A percentile compares a stretch with the other conserved stretches of the same genome.
Evolutionary conservation across 2,888 invertebrate genomes (phyloP).

Genomic region (Sympetrum striolatum): DNA sequence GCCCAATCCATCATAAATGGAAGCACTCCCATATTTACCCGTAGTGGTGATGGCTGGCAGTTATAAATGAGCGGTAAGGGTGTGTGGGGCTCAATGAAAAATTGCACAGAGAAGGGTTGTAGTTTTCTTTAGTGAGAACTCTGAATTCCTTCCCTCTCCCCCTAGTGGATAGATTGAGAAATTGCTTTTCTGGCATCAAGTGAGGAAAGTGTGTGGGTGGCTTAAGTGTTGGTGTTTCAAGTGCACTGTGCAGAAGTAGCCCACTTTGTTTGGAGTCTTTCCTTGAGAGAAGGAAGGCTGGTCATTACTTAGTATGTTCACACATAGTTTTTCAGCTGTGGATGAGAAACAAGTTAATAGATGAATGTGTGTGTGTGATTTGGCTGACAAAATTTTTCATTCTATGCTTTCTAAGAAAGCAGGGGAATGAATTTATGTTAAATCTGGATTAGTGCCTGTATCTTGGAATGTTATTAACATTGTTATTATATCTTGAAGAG

Average conservation of each 20-base stretch:
- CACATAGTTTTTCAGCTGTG: conserved; percentile 41
- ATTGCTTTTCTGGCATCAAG: conserved; percentile 35
- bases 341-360: conserved; percentile 32
- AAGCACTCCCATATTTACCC: not conserved
- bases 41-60: conserved; percentile 42
- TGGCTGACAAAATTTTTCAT: conserved; percentile 33
- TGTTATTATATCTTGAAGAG: conserved; percentile 32
- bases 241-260: not conserved
- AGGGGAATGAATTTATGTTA: conserved; percentile 23
- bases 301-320: conserved; percentile 40
- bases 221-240: conserved; percentile 23
- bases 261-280: conserved; percentile 18
- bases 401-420: conserved; percentile 41
- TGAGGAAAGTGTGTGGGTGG: conserved; percentile 18
- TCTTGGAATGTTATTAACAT: conserved; percentile 35
- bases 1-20: conserved; percentile 21
- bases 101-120: conserved; percentile 34
- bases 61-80: conserved; percentile 3
- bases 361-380: conserved; percentile 34
- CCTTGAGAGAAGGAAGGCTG: conserved; percentile 29
- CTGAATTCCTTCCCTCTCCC: conserved; percentile 6
- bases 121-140: conserved; percentile 41
- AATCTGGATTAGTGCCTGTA: conserved; percentile 42
- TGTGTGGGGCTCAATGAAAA: conserved; percentile 24
- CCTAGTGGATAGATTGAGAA: conserved; percentile 31